A percentile compares a stretch with the other conserved stretches of the same genome.
phyloP scores from a whole-genome alignment of 2,113 vertebrate genomes.

The Tetrax tetrax region DNA sequence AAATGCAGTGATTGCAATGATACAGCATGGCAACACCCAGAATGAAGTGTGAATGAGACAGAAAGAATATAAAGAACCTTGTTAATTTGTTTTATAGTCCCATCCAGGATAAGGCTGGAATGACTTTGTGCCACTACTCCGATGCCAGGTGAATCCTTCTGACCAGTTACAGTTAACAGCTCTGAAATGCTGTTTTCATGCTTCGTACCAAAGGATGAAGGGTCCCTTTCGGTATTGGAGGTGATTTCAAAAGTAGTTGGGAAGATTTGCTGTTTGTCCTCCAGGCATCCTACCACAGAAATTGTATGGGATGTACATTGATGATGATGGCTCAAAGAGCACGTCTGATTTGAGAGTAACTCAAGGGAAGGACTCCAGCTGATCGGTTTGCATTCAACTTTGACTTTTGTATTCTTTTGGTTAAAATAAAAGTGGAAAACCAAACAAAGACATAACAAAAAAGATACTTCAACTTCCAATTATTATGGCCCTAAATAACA shows the following conservation, averaged over 20 bases:
- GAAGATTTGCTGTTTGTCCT: not conserved
- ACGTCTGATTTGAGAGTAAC: not conserved
- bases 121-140: not conserved
- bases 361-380: not conserved
- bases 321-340: not conserved
- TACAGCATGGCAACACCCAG: not conserved
- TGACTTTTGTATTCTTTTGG: not conserved
- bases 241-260: not conserved
- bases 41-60: not conserved
- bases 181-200: not conserved
- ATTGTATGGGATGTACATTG: not conserved
- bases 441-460: not conserved
- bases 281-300: not conserved
- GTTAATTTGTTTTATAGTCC: not conserved
- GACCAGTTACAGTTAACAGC: not conserved
- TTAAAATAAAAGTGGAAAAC: not conserved
- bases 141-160: not conserved
- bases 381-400: not conserved
- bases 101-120: not conserved
- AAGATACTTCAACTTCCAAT: not conserved
- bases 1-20: not conserved
- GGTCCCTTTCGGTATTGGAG: not conserved
- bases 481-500: not conserved
- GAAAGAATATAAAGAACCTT: not conserved
- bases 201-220: rapidly evolving